Base-by-base conservation (phyloP, 2,797 vertebrate genomes). In the Meda fulgida region DNA sequence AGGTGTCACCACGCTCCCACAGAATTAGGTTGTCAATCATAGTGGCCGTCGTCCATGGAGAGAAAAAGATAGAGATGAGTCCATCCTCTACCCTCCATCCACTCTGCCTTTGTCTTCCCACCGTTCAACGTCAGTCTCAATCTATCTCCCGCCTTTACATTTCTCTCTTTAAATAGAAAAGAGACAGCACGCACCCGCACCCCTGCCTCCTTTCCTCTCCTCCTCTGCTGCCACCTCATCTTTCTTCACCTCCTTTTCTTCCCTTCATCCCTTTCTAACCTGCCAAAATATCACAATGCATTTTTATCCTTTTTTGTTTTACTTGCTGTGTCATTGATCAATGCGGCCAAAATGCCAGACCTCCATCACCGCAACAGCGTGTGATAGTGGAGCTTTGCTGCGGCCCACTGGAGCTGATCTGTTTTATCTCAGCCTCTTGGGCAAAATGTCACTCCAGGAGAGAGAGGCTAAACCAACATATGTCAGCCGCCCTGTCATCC, bases 291-390 rank as follows among this genome's bases (percentile, higher is more conserved):
- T 95, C 94, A 94, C 84, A 88, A 89, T 90, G 88, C 60, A 80
- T 94, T 95, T 95, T 93, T 92, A 91, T 87, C 88, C 85, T 91
- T 91, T 90, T 91, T 91, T 91, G 91, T 93, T 92, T 93, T 91
- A 88, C 90, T 90, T 93, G 89, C 88, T 76, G 87, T 94, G 92
- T 93, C 92, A 88, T 92, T 95, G 95, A 97, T 97, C 96, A 94
- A 96, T 95, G 93, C 72, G 63, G 87, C 86, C 90, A 90, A 96
- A 96, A 97, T 95, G 95, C 94, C 96, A 96, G 13, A 84, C 89
- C 94, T 94, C 93, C 91, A 92, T 93, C 93, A 93, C 89, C 53
- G 88, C 87, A 77, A 48, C 82, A 76, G 81, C 66, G 87, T 88
- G 87, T 88, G 92, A 92, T 91, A 90, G 91, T 89, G 88, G 89